phyloP scores from a whole-genome alignment of 2,888 invertebrate genomes.

The Pristionchus maxplancki region DNA sequence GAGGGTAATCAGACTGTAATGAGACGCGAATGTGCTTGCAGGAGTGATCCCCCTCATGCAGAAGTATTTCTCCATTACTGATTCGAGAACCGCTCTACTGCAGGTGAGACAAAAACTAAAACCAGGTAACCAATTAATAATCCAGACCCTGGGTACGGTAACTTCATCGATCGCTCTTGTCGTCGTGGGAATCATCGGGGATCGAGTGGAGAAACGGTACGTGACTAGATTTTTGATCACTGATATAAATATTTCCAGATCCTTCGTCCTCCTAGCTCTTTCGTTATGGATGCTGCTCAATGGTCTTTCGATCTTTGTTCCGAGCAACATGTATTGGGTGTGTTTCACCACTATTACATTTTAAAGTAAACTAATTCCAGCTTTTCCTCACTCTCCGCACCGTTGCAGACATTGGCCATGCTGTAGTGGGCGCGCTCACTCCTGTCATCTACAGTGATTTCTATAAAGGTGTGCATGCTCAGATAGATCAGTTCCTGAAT shows the following conservation, averaged over 20 bases:
- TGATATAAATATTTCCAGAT: too few species aligned
- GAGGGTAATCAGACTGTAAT: not conserved
- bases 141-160: constrained; percentile 9
- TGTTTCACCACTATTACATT: too few species aligned
- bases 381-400: constrained; percentile 20
- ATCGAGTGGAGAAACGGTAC: constrained; percentile 42
- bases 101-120: constrained; percentile 24
- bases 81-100: constrained; percentile 19
- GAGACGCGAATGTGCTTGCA: not conserved
- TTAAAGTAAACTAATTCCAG: not conserved
- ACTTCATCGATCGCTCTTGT: constrained; percentile 29
- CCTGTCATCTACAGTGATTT: constrained; percentile 38
- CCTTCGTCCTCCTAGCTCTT: not conserved
- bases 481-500: too few species aligned
- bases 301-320: not conserved
- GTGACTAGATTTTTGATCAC: too few species aligned
- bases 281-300: constrained; percentile 6
- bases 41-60: constrained; percentile 36
- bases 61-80: constrained; percentile 34
- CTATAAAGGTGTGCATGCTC: constrained; percentile 32
- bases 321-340: constrained; percentile 16
- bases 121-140: not conserved
- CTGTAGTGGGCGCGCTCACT: not conserved
- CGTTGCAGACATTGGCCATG: not conserved
- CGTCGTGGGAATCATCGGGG: constrained; percentile 15